phyloP scores from a whole-genome alignment of 2,113 vertebrate species.

The Reinhardtius hippoglossoides region DNA sequence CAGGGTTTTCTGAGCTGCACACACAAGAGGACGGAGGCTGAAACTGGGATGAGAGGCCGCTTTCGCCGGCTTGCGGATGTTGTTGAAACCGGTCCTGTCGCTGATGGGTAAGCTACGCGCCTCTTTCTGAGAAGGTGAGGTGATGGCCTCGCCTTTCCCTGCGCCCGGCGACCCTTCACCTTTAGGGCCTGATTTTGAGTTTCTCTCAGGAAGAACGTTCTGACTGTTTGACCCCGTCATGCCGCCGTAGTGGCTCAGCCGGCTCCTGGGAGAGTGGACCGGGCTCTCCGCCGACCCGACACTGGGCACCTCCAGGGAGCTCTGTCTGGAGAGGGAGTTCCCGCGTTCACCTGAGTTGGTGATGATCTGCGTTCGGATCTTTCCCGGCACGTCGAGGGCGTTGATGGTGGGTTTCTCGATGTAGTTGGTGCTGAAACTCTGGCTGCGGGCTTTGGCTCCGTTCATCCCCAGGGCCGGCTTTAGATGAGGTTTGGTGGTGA shows the following conservation, averaged over 20 bases:
- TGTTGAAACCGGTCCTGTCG: constrained; percentile 68
- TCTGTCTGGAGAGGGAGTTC: constrained; percentile 88
- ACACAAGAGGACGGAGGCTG: constrained; percentile 64
- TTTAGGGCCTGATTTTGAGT: constrained; percentile 73
- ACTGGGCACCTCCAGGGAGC: constrained; percentile 72
- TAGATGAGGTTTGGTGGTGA: constrained; percentile 85
- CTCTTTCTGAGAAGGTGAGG: constrained; percentile 74
- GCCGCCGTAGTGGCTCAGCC: constrained; percentile 81
- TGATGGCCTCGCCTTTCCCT: constrained; percentile 66
- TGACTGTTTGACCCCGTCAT: constrained; percentile 75
- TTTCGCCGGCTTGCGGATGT: constrained; percentile 68
- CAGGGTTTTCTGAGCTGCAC: constrained; percentile 61
- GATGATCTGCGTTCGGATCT: constrained; percentile 91
- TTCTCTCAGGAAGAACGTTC: constrained; percentile 82
- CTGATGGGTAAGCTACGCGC: constrained; percentile 43
- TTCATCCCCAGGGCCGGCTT: constrained; percentile 95
- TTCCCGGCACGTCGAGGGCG: constrained; percentile 80
- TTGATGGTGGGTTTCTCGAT: constrained; percentile 84
- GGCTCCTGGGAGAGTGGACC: constrained; percentile 55
- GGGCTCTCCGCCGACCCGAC: constrained; percentile 69
- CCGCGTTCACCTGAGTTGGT: constrained; percentile 92
- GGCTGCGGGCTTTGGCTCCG: constrained; percentile 93
- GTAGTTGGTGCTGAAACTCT: constrained; percentile 89
- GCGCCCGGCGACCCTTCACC: constrained; percentile 61
- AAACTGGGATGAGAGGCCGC: constrained; percentile 74